Evolutionary conservation across 1,140 invertebrate genomes (phyloP).

Genomic region (Metaphire vulgaris): DNA sequence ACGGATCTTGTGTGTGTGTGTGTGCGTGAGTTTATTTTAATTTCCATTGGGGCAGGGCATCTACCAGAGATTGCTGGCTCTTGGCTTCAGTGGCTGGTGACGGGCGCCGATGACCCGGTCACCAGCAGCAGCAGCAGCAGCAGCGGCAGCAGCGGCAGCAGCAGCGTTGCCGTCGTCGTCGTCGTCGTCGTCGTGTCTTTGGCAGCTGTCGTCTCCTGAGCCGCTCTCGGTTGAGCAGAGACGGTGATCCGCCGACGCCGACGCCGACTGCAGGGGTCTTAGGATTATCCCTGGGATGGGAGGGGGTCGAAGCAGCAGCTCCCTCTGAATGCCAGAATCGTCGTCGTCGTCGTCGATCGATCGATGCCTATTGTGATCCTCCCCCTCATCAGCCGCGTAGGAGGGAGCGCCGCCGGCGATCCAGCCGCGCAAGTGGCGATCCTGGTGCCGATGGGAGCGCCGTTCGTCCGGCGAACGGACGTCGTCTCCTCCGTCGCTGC

Average conservation of each 20-base stretch:
- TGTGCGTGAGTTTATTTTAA: background rate
- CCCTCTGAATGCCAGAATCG: no score
- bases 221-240: no score
- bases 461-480: background rate
- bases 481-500: background rate
- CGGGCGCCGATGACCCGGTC: background rate
- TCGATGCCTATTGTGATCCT: no score
- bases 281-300: background rate
- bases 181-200: no score
- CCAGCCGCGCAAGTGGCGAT: no score
- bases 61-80: background rate
- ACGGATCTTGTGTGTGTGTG: background rate
- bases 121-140: background rate
- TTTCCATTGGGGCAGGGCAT: background rate
- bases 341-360: no score
- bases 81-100: background rate
- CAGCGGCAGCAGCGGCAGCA: background rate
- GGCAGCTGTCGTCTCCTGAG: no score
- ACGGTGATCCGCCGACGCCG: background rate
- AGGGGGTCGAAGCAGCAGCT: background rate
- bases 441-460: background rate
- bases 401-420: no score
- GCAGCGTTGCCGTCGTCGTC: background rate
- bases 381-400: no score
- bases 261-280: background rate